Evolutionary conservation across 2,888 invertebrate genomes (phyloP), one percentile per base, ranked within the genome.

Genomic region (Nasonia oneida): DNA sequence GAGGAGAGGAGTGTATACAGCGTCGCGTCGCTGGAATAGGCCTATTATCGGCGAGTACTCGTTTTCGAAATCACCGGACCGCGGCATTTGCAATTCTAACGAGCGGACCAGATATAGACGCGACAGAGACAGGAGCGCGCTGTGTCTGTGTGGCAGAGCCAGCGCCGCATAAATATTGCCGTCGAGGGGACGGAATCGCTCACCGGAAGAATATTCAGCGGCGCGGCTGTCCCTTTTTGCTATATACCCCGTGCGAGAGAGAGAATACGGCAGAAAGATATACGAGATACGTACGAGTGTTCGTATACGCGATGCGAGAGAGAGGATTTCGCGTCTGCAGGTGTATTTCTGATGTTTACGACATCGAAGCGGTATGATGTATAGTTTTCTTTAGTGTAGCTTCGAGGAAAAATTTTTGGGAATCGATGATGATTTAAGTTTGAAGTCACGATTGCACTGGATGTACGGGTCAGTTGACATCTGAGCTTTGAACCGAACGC

Each of bases 11-110:
- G 47, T 47, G 12, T n/a, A 3, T 33, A 64, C n/a, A 75, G 23
- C 42, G 57, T 23, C 29, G 67, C 53, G 57, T 61, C 57, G n/a
- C 23, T 61, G 73, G 61, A 83, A 83, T n/a, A 78, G 57, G 47
- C 88, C 90, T 90, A 91, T 91, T 91, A 91, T 90, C 90, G 90
- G 89, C 89, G 89, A 91, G 89, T 90, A 89, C 89, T 89, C 90
- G 90, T 91, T 91, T 91, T 90, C 90, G 90, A 85, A 91, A 91
- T 90, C 89, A 88, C 88, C 82, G 88, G 88, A 37, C 71, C 39
- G 53, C 87, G 87, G 84, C 86, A 91, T 91, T 91, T 91, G 91
- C 91, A 91, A 91, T 91, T 91, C 91, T 89, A 89, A 91, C 89
- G 90, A 91, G 89, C 81, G 82, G 85, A 85, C 85, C 57, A 53